Percentiles rank a stretch among this genome's conserved stretches.
These are phyloP conservation scores for Bradypodion ventrale DNA, from an alignment of 2,797 vertebrate species.

Conservation along the genomic window DNA sequence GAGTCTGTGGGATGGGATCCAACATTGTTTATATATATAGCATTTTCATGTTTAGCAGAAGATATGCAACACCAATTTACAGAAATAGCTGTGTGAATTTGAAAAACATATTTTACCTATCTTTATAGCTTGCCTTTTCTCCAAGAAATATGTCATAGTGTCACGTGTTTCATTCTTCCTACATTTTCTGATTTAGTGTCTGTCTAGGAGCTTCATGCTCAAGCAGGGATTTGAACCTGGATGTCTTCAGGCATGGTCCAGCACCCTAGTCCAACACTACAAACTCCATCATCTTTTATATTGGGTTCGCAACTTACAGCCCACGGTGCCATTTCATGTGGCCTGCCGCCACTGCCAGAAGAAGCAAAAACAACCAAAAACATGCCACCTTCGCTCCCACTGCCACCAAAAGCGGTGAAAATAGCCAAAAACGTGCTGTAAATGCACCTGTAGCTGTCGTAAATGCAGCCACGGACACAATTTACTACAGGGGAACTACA, in stretches of 20 bases:
- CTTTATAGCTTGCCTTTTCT: background rate
- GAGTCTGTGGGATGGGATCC: constrained; percentile 53
- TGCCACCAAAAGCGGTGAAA: no score
- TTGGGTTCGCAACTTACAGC: no score
- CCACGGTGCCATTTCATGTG: no score
- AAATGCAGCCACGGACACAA: no score
- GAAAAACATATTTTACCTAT: background rate
- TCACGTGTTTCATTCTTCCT: background rate
- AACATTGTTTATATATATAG: background rate
- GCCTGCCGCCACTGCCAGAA: no score
- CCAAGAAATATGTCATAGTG: background rate
- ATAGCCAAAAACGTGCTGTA: no score
- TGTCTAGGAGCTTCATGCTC: background rate
- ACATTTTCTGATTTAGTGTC: background rate
- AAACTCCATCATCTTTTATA: no score
- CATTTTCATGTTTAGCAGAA: background rate
- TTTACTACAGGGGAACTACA: no score
- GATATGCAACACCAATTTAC: background rate
- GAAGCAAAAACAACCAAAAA: no score
- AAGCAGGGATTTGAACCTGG: background rate
- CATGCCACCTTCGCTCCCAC: no score
- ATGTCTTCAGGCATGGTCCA: background rate
- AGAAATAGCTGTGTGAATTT: background rate
- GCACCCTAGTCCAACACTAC: background rate
- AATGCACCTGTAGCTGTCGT: no score